Evolutionary conservation across 2,888 invertebrate species (phyloP), one percentile per base, ranked within the genome.

Genomic region (Hypercompe scribonia): DNA sequence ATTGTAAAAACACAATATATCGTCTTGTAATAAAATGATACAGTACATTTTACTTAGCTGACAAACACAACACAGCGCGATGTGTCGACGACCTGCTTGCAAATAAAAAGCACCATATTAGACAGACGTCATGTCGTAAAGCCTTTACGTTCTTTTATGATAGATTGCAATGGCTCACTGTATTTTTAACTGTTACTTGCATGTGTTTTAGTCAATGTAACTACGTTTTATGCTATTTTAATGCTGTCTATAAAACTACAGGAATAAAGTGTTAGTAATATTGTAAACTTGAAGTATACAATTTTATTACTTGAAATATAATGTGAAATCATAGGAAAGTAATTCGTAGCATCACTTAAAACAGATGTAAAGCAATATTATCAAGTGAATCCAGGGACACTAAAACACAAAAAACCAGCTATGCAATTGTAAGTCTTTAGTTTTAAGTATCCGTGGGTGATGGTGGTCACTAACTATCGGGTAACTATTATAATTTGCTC

Each of bases 11-110:
- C 68, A 65, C 36, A 65, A 69, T 76, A 66, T 65, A 66, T 66
- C 68, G 61, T 68, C 28, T 36, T 36, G 73, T 69, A 72, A 78
- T 81, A 81, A 77, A 82, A 83, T 70, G 66, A 68, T 28, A 68
- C 66, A 76, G 68, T 71, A 54, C 36, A 63, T 65, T 67, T 80
- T 80, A 74, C 77, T 79, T 76, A 76, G 81, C 79, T 73, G 79
- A 81, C 73, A 67, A 72, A 68, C 65, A 73, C 66, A 68, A 73
- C 28, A 68, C 61, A 64, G 70, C 33, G 65, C 69, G 58, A 46
- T 73, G 76, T 65, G 66, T 54, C 68, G 46, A 74, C 75, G 71
- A 71, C 68, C 64, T 74, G 34, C 73, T 76, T 72, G 72, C 58
- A 72, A 80, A 82, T 82, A 82, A 74, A 74, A 77, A 70, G 72